A percentile compares a stretch with the other conserved stretches of the same genome.
phyloP scores from a whole-genome alignment of 2,113 vertebrate species.

The Brevimyrus niger region DNA sequence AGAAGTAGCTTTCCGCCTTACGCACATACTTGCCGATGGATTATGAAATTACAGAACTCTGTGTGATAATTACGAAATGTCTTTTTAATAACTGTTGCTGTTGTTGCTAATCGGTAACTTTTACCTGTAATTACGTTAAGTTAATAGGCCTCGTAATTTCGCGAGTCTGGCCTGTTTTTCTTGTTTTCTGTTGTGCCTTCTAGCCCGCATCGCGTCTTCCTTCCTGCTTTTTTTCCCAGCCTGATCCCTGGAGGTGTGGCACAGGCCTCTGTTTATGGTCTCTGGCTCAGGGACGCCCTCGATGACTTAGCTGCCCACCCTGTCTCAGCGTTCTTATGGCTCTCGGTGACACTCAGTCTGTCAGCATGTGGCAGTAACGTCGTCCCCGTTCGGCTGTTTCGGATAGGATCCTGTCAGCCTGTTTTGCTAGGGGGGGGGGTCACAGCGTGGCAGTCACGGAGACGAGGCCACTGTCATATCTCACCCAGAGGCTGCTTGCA shows the following conservation, averaged over 20 bases:
- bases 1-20: background rate
- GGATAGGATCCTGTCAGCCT: background rate
- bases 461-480: background rate
- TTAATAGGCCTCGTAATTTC: background rate
- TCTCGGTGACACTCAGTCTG: conserved; percentile 22
- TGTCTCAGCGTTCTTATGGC: conserved; percentile 11
- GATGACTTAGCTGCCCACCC: conserved; percentile 32
- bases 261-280: background rate
- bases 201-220: background rate
- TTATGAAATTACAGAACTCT: background rate
- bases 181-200: background rate
- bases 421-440: background rate
- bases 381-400: background rate
- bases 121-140: background rate
- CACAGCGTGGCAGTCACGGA: background rate
- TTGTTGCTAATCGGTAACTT: background rate
- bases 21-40: background rate
- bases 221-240: background rate
- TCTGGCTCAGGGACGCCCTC: conserved; percentile 2
- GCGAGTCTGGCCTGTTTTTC: background rate
- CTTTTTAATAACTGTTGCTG: background rate
- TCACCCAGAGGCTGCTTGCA: conserved; percentile 13
- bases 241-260: background rate
- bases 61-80: background rate
- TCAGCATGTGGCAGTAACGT: conserved; percentile 9